Conservation (phyloP, 64 coral and sea anemone genomes). For the Porites lutea region DNA sequence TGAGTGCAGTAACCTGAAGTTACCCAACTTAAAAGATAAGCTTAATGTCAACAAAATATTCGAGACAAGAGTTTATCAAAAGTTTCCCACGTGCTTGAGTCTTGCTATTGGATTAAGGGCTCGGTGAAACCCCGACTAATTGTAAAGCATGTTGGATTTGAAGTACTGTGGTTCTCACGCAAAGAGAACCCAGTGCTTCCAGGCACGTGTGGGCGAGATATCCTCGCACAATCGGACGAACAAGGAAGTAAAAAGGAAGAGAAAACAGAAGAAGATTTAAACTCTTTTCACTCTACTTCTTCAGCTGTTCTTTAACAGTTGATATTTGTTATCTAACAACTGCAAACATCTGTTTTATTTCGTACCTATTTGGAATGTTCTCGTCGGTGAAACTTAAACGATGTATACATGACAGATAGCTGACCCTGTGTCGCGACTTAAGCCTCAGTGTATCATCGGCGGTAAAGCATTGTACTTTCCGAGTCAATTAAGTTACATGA, state of each 20-base stretch:
- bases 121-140: background rate
- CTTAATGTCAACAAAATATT: background rate
- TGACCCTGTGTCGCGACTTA: background rate
- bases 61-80: slow-evolving; percentile 31
- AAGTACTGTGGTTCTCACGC: background rate
- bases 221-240: slow-evolving; percentile 2
- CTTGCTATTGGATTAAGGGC: background rate
- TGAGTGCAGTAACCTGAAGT: no score
- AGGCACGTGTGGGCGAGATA: background rate
- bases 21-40: background rate
- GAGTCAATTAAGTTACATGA: no score
- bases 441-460: background rate
- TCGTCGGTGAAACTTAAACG: background rate
- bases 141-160: background rate
- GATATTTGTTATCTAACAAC: background rate
- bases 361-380: background rate
- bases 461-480: no score
- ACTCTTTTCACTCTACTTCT: no score
- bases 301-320: background rate
- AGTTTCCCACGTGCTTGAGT: background rate
- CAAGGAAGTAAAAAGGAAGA: background rate
- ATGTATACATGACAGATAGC: background rate
- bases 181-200: background rate
- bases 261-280: background rate
- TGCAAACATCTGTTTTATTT: background rate